Conservation (phyloP, 2,888 invertebrate genomes). For the Epistrophe eligans region DNA sequence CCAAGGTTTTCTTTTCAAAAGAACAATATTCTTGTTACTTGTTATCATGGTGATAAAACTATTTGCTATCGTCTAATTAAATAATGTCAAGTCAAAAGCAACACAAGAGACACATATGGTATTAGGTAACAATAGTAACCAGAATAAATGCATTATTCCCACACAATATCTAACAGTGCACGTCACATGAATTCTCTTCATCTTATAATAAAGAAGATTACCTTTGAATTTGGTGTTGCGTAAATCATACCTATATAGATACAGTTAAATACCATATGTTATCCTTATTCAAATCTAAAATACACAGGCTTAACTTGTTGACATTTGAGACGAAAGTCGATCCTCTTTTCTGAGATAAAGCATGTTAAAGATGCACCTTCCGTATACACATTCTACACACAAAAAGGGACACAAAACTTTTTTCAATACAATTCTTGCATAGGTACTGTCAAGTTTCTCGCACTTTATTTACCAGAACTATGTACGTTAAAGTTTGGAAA, state of each 20-base stretch:
- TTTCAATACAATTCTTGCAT: not conserved
- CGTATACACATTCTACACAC: not conserved
- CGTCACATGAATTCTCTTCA: not conserved
- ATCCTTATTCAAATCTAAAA: not conserved
- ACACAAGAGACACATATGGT: not conserved
- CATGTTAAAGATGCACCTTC: not conserved
- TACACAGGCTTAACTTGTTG: constrained; percentile 30
- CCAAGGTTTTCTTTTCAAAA: not conserved
- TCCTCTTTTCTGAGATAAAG: constrained; percentile 2
- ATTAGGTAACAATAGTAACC: not conserved
- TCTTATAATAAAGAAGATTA: not conserved
- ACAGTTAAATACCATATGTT: not conserved
- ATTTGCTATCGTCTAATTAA: not conserved
- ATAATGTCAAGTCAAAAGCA: not conserved
- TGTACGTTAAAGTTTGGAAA: too few relatives aligned
- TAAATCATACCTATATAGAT: not conserved
- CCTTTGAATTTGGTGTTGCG: not conserved
- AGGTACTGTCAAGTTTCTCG: not conserved
- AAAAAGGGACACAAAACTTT: not conserved
- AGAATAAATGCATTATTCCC: not conserved
- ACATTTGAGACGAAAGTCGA: constrained; percentile 23
- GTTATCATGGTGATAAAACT: not conserved
- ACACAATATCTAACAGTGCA: not conserved
- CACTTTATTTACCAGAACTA: too few relatives aligned
- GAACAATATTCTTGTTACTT: not conserved